Evolutionary conservation across 2,113 vertebrate species (phyloP), one percentile per base, ranked within the genome.

Genomic region (Macquaria australasica): DNA sequence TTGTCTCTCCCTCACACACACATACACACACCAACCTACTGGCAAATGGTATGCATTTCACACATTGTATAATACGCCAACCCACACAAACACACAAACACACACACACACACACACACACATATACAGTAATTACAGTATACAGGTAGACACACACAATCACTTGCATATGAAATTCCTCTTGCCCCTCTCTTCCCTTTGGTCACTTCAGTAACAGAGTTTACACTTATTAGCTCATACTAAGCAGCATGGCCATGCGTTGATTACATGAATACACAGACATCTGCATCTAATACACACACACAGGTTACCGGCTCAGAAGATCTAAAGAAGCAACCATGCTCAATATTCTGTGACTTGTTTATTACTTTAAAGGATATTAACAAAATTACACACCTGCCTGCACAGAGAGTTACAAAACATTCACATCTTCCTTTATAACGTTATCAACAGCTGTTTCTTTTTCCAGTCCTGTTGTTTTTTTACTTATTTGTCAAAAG

Each of bases 241-340:
- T 62, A 77, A 84, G 80, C 53, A 75, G 69, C 68, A 53, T 6
- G 41, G 15, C 39, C 58, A 25, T 72, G 45, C 14, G 41, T 59
- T 82, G 28, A 82, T 82, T 85, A 88, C 58, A 81, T 70, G n/a
- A 73, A 83, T 58, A 37, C 48, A 71, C 48, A 71, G 9, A 34
- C 48, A 71, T 53, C 16, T 34, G 48, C 20, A 70, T 70, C 34
- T 34, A 70, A 66, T 50, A 64, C 60, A 50, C 59, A 43, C 37
- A 64, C 51, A 64, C 55, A 76, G 37, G 18, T 72, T 71, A 78
- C 25, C 68, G 62, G 37, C 20, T n/a, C 8, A 37, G 45, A 66
- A 16, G 39, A 56, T 50, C 14, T 34, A 41, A 50, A 69, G 37
- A 64, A 58, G 20, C 43, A 73, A 21, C 76, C 63, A 51, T 34